phyloP scores from a whole-genome alignment of 2,797 vertebrate species.

The Leptatherina wallacei region DNA sequence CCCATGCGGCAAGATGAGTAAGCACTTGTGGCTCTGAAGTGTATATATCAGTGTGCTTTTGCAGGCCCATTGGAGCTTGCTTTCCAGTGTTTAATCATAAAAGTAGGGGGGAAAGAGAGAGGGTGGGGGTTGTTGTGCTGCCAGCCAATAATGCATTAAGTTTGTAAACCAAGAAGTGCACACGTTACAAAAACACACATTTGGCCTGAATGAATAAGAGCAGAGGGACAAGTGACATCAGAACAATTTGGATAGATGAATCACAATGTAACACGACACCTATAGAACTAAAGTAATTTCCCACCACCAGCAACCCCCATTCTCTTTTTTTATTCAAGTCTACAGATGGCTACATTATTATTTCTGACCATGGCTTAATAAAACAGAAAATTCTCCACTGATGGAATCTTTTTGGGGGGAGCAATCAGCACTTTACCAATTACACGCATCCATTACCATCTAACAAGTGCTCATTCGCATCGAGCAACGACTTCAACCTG shows the following conservation, averaged over 20 bases:
- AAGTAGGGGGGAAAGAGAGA: conserved; percentile 29
- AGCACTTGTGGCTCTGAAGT: conserved; percentile 59
- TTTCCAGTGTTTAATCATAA: conserved; percentile 70
- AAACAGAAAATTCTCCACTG: conserved; percentile 74
- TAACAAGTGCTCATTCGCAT: conserved; percentile 65
- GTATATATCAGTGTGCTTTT: conserved; percentile 48
- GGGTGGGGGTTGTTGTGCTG: conserved; percentile 30
- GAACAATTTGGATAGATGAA: conserved; percentile 10
- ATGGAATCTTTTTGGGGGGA: conserved; percentile 70
- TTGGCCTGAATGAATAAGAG: conserved; percentile 24
- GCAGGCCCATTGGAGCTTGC: conserved; percentile 47
- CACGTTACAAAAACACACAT: conserved; percentile 37
- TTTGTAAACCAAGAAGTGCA: conserved; percentile 54
- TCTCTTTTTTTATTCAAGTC: conserved; percentile 21
- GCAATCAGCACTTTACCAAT: conserved; percentile 75
- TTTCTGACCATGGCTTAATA: conserved; percentile 77
- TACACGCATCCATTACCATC: conserved; percentile 72
- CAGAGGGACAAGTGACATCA: not conserved
- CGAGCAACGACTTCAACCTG: conserved; percentile 56
- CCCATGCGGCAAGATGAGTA: conserved; percentile 58
- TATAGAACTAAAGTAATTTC: conserved; percentile 7
- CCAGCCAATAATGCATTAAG: conserved; percentile 63
- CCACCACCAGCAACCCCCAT: not conserved
- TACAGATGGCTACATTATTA: conserved; percentile 72
- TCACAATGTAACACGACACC: not conserved